phyloP scores from a whole-genome alignment of 2,888 invertebrate species.

The Drosophila diplacantha region DNA sequence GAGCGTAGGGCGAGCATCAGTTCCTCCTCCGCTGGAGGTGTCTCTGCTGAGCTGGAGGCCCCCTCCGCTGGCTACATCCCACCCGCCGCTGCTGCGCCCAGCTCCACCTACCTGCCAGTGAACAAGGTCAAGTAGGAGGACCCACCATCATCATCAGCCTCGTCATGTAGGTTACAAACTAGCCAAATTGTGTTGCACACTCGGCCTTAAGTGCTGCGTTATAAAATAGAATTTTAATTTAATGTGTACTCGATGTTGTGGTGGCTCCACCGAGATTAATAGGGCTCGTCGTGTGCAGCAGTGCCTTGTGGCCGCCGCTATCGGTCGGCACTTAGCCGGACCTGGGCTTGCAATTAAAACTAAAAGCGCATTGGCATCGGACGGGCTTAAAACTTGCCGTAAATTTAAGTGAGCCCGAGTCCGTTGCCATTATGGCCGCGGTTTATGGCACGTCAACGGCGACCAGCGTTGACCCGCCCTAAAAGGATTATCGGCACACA shows the following conservation, averaged over 20 bases:
- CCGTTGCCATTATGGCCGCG: slow-evolving; percentile 43
- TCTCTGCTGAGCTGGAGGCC: slow-evolving; percentile 48
- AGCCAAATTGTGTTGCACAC: slow-evolving; percentile 62
- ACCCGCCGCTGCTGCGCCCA: slow-evolving; percentile 42
- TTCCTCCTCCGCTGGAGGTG: slow-evolving; percentile 38
- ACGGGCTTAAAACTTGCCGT: slow-evolving; percentile 34
- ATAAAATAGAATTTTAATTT: slow-evolving; percentile 66
- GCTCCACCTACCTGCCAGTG: slow-evolving; percentile 55
- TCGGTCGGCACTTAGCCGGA: slow-evolving; percentile 48
- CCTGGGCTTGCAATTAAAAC: slow-evolving; percentile 57
- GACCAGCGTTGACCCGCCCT: slow-evolving; percentile 50
- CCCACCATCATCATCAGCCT: neutral
- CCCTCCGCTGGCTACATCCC: slow-evolving; percentile 41
- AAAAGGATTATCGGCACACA: slow-evolving; percentile 62
- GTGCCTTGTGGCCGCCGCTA: slow-evolving; percentile 43
- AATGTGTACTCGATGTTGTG: slow-evolving; percentile 37
- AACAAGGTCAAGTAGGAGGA: slow-evolving; percentile 48
- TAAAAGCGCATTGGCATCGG: slow-evolving; percentile 58
- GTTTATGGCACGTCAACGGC: slow-evolving; percentile 57
- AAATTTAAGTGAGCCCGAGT: slow-evolving; percentile 41
- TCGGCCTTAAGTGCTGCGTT: slow-evolving; percentile 30
- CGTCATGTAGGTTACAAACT: slow-evolving; percentile 39
- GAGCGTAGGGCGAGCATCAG: slow-evolving; percentile 47
- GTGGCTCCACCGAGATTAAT: slow-evolving; percentile 52
- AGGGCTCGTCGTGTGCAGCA: slow-evolving; percentile 42